A percentile compares a stretch with the other conserved stretches of the same genome.
Conservation (phyloP, 2,888 invertebrate genomes). For the Cheilosia pagana region DNA sequence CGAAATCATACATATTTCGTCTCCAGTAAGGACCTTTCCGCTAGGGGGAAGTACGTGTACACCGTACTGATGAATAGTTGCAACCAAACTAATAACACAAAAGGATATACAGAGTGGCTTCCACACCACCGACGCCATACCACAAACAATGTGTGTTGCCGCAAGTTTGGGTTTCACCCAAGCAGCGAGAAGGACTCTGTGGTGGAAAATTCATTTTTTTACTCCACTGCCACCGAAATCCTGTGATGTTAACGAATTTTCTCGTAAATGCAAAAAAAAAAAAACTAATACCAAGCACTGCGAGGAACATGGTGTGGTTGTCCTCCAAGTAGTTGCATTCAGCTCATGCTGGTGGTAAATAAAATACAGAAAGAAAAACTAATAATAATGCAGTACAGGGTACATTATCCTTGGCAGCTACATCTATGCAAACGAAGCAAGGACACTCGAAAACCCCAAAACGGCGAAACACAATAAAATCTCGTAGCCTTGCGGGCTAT, state of each 20-base stretch:
- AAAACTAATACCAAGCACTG: constrained; percentile 13
- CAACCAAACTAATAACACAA: constrained; percentile 57
- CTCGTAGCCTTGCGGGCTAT: neutral
- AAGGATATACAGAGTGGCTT: constrained; percentile 31
- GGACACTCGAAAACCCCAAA: constrained; percentile 23
- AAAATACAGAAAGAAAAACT: constrained; percentile 46
- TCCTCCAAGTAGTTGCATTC: constrained; percentile 16
- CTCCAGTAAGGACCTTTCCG: constrained; percentile 3
- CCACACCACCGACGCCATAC: constrained; percentile 10
- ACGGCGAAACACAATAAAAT: constrained; percentile 6
- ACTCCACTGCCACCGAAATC: constrained; percentile 15
- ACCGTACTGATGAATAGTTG: constrained; percentile 39
- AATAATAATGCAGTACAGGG: constrained; percentile 54
- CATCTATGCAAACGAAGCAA: constrained; percentile 44
- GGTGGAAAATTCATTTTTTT: constrained; percentile 42
- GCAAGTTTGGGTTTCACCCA: constrained; percentile 31
- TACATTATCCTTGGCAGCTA: constrained; percentile 56
- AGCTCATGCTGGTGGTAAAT: constrained; percentile 30
- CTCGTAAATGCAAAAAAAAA: constrained; percentile 6
- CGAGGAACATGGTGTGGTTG: neutral
- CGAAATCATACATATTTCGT: constrained; percentile 6
- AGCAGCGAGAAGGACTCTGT: constrained; percentile 19
- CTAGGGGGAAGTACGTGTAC: neutral
- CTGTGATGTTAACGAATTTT: constrained; percentile 32
- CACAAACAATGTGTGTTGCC: constrained; percentile 59